Evolutionary conservation across 2,113 vertebrate genomes (phyloP).

Genomic region (Amia ocellicauda): DNA sequence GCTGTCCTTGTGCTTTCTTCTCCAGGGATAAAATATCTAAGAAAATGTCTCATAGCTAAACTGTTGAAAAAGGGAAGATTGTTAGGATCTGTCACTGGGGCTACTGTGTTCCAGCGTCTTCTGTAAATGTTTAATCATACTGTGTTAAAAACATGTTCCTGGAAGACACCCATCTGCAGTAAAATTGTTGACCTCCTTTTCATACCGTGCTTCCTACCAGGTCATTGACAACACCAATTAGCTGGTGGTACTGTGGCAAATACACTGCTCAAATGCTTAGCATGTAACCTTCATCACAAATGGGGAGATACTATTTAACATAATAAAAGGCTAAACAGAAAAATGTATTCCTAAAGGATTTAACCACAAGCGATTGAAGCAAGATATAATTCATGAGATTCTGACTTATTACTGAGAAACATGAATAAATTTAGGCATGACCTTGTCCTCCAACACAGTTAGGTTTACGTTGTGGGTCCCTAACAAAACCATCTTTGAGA

Average conservation of each 20-base stretch:
- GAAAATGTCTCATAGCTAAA: conserved; percentile 2
- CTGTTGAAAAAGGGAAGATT: conserved; percentile 14
- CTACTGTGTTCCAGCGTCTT: conserved; percentile 5
- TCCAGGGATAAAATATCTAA: conserved; percentile 8
- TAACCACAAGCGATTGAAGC: conserved; percentile 9
- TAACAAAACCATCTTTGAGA: conserved; percentile 3
- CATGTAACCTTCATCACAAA: conserved; percentile 28
- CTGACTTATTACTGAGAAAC: conserved; percentile 31
- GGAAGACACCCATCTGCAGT: not conserved
- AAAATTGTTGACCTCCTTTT: conserved; percentile 31
- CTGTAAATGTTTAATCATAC: conserved; percentile 6
- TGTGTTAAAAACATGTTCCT: not conserved
- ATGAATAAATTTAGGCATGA: conserved; percentile 33
- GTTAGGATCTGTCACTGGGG: not conserved
- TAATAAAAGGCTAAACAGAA: conserved; percentile 29
- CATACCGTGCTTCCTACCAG: conserved; percentile 19
- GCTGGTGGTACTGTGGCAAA: not conserved
- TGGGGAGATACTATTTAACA: conserved; percentile 42
- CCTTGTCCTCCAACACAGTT: conserved; percentile 16
- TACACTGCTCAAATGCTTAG: conserved; percentile 4
- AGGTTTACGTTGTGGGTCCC: not conserved
- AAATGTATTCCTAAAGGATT: conserved; percentile 21
- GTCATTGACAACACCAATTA: conserved; percentile 18
- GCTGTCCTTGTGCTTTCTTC: not conserved
- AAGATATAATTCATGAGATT: conserved; percentile 34